Conservation (phyloP, 2,888 invertebrate species). For the Eulithis prunata region DNA sequence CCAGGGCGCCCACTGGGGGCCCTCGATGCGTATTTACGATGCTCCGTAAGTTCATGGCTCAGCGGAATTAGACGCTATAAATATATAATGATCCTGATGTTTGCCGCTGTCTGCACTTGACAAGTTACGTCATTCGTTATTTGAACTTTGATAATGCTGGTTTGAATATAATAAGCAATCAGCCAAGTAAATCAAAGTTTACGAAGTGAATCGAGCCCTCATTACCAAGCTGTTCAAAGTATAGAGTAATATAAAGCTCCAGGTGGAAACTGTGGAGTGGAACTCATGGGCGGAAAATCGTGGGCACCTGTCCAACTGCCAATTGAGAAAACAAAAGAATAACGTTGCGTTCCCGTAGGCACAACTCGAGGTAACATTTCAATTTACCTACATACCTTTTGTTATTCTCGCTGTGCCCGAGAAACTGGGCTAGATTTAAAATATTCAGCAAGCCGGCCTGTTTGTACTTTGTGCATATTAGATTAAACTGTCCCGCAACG, state of each 20-base stretch:
- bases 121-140: conserved; percentile 29
- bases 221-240: conserved; percentile 1
- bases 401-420: conserved; percentile 29
- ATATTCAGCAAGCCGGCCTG: conserved; percentile 33
- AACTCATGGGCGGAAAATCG: conserved; percentile 15
- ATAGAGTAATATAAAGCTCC: conserved; percentile 7
- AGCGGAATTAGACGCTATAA: conserved; percentile 43
- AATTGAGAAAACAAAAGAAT: conserved; percentile 37
- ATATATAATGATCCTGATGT: conserved; percentile 37
- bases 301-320: conserved; percentile 30
- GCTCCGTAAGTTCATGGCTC: conserved; percentile 41
- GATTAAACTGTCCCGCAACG: conserved; percentile 18
- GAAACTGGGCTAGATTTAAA: conserved; percentile 35
- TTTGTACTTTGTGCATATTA: conserved; percentile 31
- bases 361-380: conserved; percentile 28
- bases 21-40: conserved; percentile 48
- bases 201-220: not conserved
- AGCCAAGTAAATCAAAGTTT: not conserved
- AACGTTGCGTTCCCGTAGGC: conserved; percentile 22
- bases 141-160: not conserved
- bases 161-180: not conserved
- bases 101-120: conserved; percentile 32
- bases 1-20: conserved; percentile 35
- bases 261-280: conserved; percentile 9
- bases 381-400: conserved; percentile 30